Percentiles rank a stretch among this genome's conserved stretches.
Evolutionary conservation across 2,113 vertebrate genomes (phyloP).

Genomic region (Amphiprion ocellaris): DNA sequence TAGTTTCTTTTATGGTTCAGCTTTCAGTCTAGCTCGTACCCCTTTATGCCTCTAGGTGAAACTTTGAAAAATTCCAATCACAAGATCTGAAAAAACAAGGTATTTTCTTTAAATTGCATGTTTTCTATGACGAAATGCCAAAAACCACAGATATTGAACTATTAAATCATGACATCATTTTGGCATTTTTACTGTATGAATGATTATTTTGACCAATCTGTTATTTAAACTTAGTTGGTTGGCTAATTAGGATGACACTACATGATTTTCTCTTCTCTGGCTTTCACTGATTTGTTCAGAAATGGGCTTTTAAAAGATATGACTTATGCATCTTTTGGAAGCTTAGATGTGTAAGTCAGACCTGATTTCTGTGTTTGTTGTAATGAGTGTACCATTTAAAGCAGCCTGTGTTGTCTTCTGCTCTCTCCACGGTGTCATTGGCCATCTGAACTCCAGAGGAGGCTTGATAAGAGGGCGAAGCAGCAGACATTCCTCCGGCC

Average conservation of each 20-base stretch:
- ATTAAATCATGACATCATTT: neutral
- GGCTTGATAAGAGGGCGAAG: conserved; percentile 69
- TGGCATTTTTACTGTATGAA: neutral
- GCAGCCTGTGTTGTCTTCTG: conserved; percentile 29
- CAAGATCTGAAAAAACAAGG: neutral
- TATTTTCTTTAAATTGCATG: neutral
- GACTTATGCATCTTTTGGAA: neutral
- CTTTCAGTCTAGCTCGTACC: neutral
- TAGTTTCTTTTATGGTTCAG: neutral
- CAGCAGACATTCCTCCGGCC: conserved; percentile 69
- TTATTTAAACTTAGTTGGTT: no score
- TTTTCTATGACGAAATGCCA: neutral
- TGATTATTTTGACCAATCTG: neutral
- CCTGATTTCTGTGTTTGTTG: neutral
- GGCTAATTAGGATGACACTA: neutral
- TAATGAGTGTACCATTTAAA: conserved; percentile 24
- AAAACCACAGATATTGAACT: neutral
- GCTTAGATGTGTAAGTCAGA: neutral
- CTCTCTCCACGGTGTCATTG: conserved; percentile 68
- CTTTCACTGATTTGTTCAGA: neutral
- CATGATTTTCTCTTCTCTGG: neutral
- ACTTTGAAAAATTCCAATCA: neutral
- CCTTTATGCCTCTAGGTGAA: neutral
- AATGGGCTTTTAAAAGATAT: neutral
- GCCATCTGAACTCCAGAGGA: conserved; percentile 76